phyloP scores from a whole-genome alignment of 2,113 vertebrate species.

The Oncorhynchus clarkii region DNA sequence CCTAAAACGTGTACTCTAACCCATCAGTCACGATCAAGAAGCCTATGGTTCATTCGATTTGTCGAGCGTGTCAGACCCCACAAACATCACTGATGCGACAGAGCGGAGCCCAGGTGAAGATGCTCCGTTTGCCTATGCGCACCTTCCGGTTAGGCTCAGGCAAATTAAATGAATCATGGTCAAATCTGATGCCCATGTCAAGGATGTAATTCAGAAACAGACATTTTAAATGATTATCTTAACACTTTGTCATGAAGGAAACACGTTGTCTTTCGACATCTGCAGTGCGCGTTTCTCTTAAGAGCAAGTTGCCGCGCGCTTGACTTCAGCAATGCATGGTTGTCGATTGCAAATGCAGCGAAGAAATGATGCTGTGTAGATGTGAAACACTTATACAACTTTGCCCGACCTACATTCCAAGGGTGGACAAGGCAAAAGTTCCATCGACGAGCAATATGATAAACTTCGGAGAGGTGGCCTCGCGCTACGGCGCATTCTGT shows the following conservation, averaged over 20 bases:
- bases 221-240: neutral
- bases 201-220: neutral
- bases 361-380: neutral
- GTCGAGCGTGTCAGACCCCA: neutral
- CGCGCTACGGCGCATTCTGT: slow-evolving; percentile 3
- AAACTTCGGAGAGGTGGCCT: slow-evolving; percentile 8
- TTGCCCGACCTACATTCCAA: neutral
- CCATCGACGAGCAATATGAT: neutral
- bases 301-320: neutral
- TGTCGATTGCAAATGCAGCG: neutral
- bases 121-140: neutral
- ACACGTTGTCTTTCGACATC: neutral
- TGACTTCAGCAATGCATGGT: neutral
- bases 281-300: neutral
- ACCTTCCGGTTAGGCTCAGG: neutral
- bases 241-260: neutral
- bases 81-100: neutral
- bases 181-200: neutral
- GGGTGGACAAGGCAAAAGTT: neutral
- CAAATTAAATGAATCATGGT: neutral
- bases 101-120: neutral
- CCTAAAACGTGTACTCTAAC: neutral
- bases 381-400: neutral
- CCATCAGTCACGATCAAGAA: neutral
- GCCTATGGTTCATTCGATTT: neutral